Base-by-base conservation (phyloP, 2,888 invertebrate genomes). In the Physocephala rufipes region DNA sequence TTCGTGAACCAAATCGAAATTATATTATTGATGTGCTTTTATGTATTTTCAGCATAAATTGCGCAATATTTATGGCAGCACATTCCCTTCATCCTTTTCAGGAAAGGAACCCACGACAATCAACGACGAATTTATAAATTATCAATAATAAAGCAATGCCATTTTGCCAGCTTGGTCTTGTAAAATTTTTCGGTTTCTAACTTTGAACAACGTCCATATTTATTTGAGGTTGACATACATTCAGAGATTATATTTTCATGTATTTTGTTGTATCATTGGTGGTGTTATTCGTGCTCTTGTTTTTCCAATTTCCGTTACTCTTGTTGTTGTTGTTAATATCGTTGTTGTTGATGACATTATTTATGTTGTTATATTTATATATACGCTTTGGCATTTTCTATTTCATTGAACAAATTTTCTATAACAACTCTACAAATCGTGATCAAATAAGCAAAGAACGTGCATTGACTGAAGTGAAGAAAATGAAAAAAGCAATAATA, bases 371-470 rank as follows among this genome's bases (percentile, higher is more conserved):
- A n/a, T n/a, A 30, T 55, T 53, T 45, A 26, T 58, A 67, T 67
- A 58, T 67, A 55, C 67, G 67, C 28, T 67, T 59, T 49, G n/a
- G n/a, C 47, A 67, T 67, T 68, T 68, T 71, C 67, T 70, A 55
- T 65, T 72, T 71, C 73, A 74, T 76, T 74, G 72, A 73, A 71
- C 73, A 76, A 76, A 77, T 78, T 77, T 78, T 71, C 73, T 73
- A 72, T 71, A 75, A 75, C 76, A 76, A 78, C 75, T 74, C 73
- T 66, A 71, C 72, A 71, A 77, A 75, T 75, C 78, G 78, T 78
- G 78, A 75, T 74, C 77, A 76, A 77, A 78, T 76, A 74, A 74
- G 72, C 61, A 59, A 19, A 21, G 69, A 64, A 74, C 74, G 73
- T 74, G 74, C 74, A 71, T 16, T 43, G 68, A 71, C 72, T 71